Percentiles rank a stretch among this genome's conserved stretches.
These are phyloP conservation scores for Bovichtus diacanthus DNA, from an alignment of 2,797 vertebrate genomes.

Conservation along the genomic window DNA sequence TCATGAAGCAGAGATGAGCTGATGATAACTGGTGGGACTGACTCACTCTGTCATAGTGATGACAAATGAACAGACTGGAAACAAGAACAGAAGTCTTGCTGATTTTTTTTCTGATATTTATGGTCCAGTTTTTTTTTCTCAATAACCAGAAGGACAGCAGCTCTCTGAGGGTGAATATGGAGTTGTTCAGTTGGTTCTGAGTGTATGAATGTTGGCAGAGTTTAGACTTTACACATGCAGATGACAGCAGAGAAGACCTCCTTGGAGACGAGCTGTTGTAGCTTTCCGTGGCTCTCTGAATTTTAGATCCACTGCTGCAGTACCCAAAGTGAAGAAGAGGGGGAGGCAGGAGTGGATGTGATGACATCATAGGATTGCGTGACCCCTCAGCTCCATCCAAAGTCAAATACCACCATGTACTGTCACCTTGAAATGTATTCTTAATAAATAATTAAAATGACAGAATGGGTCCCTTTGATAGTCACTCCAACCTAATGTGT, in stretches of 20 bases:
- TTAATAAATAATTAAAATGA: slow-evolving; percentile 49
- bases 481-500: background rate
- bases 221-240: background rate
- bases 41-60: slow-evolving; percentile 18
- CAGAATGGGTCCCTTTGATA: background rate
- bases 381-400: background rate
- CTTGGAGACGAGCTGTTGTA: background rate
- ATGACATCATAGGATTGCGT: background rate
- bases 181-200: background rate
- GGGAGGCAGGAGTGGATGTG: background rate
- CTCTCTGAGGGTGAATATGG: background rate
- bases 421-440: slow-evolving; percentile 28
- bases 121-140: background rate
- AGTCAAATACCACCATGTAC: background rate
- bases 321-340: background rate
- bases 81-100: slow-evolving; percentile 6
- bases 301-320: background rate
- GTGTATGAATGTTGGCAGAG: background rate
- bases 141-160: background rate
- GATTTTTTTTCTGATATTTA: background rate
- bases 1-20: slow-evolving; percentile 85
- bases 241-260: background rate
- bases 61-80: slow-evolving; percentile 24
- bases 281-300: background rate
- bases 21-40: background rate